A percentile compares a stretch with the other conserved stretches of the same genome.
Conservation (phyloP, 1,140 invertebrate species). For the Panonychus citri region DNA sequence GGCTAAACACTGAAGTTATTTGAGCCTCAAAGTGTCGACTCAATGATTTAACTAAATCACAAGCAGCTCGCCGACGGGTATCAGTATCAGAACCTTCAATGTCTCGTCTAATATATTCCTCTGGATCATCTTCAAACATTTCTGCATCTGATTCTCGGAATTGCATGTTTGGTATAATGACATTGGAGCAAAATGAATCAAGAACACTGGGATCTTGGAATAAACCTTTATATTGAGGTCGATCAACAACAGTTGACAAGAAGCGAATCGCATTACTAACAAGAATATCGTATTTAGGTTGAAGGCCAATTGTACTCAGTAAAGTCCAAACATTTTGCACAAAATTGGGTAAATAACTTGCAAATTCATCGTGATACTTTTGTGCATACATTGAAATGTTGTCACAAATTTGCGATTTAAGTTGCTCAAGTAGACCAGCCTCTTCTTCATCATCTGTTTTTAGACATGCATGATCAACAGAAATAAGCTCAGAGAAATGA, state of each 20-base stretch:
- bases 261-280: constrained; percentile 90
- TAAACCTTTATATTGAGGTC: constrained; percentile 55
- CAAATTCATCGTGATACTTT: constrained; percentile 94
- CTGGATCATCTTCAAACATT: constrained; percentile 88
- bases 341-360: constrained; percentile 59
- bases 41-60: constrained; percentile 77
- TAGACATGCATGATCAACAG: constrained; percentile 37
- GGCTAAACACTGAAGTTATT: constrained; percentile 75
- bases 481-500: constrained; percentile 57
- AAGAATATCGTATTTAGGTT: constrained; percentile 74
- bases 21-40: constrained; percentile 67
- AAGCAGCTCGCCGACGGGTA: constrained; percentile 74
- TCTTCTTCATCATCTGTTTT: constrained; percentile 52
- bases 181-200: constrained; percentile 81
- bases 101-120: constrained; percentile 88
- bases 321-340: constrained; percentile 80
- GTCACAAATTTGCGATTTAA: constrained; percentile 85
- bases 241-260: constrained; percentile 73
- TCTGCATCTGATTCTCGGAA: constrained; percentile 85
- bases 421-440: constrained; percentile 62
- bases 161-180: constrained; percentile 93
- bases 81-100: constrained; percentile 97
- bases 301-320: constrained; percentile 50
- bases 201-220: constrained; percentile 70
- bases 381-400: constrained; percentile 81